phyloP scores from a whole-genome alignment of 2,113 vertebrate genomes.

The Hippocampus abdominalis region DNA sequence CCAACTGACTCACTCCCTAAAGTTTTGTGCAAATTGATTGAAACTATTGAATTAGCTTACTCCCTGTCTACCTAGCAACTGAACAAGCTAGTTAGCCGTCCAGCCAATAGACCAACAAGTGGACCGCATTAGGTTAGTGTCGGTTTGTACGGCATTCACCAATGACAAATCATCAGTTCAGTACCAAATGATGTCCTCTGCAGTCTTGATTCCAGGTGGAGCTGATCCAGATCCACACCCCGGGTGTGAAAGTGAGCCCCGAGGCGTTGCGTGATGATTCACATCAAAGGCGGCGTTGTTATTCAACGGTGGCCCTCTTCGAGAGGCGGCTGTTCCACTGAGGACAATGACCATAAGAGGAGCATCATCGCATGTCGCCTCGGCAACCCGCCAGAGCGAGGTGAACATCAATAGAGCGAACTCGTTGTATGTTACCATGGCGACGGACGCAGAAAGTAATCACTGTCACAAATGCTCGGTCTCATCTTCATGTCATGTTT shows the following conservation, averaged over 20 bases:
- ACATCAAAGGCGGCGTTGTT: conserved; percentile 36
- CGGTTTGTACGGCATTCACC: background rate
- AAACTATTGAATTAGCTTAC: too few species aligned
- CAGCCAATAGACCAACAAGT: background rate
- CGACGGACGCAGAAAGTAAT: conserved; percentile 24
- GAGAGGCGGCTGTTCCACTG: conserved; percentile 32
- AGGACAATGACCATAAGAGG: conserved; percentile 16
- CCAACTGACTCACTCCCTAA: too few species aligned
- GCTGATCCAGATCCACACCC: conserved; percentile 20
- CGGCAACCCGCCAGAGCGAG: background rate
- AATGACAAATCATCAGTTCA: background rate
- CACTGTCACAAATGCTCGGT: background rate
- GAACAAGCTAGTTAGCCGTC: background rate
- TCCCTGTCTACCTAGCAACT: too few species aligned
- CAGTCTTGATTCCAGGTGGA: conserved; percentile 11
- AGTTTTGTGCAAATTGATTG: too few species aligned
- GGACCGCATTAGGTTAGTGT: too few species aligned
- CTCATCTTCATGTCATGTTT: background rate
- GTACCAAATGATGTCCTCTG: background rate
- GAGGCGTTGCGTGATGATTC: conserved; percentile 29
- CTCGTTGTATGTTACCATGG: conserved; percentile 21
- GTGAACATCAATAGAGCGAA: conserved; percentile 36
- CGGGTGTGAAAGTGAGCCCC: conserved; percentile 14
- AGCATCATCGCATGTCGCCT: conserved; percentile 15
- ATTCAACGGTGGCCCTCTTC: conserved; percentile 16